Evolutionary conservation across 2,797 vertebrate species (phyloP), one percentile per base, ranked within the genome.

Genomic region (Pipistrellus pygmaeus): DNA sequence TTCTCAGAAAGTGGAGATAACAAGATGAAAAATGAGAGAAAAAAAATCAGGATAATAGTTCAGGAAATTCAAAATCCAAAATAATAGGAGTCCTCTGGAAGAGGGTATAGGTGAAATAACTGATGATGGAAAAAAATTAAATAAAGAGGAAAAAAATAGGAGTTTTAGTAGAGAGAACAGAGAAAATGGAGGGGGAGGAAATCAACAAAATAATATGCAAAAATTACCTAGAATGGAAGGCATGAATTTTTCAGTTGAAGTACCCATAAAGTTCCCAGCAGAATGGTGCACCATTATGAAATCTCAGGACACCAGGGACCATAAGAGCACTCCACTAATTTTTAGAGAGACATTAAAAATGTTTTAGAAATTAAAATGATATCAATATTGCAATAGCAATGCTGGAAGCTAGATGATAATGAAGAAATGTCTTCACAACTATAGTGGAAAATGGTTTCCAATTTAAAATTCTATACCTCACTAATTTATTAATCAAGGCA

Each of bases 161-260:
- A 30, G 32, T 73, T 78, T 41, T 85, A 11, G 18, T 32, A 41
- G 71, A 84, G 25, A 68, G 25, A 85, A 80, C 21, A 87, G 35
- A 83, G 35, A 38, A 93, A 77, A 71, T 64, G 44, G 27, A 88
- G 38, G 41, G 25, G 30, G 44, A 71, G 13, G 68, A 83, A 71
- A 38, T 41, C 18, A 71, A 55, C 27, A 93, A 41, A 86, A 75
- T 81, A 85, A 82, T 69, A 32, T 23, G 27, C 8, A 73, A 83
- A 78, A 66, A 66, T 95, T 90, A 72, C 6, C 55, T 62, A 88
- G 48, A 88, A 55, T 75, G 27, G 13, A 88, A 85, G 73, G n/a
- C 18, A 32, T 88, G 30, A 75, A 46, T 62, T 60, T 92, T 75
- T 93, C 17, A 38, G 23, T 78, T 35, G 32, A 78, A 73, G 23